phyloP scores from a whole-genome alignment of 2,888 invertebrate species.

The Chironomus tentans region DNA sequence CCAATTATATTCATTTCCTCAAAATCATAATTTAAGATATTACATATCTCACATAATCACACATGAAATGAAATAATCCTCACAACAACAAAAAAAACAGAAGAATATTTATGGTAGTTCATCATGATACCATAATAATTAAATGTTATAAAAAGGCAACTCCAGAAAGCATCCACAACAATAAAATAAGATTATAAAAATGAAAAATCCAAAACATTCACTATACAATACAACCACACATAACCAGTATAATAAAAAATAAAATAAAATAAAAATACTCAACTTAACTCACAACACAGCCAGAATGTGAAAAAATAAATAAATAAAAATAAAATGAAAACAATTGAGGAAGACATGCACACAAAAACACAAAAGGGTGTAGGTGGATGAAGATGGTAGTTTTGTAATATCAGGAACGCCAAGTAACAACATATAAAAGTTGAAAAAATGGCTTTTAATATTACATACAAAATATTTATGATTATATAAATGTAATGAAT shows the following conservation, averaged over 20 bases:
- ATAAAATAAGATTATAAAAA: neutral
- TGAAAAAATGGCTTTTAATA: neutral
- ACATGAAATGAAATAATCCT: no score
- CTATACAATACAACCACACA: slow-evolving; percentile 4
- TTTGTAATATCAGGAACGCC: neutral
- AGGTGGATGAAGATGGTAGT: neutral
- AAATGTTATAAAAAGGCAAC: neutral
- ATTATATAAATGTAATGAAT: neutral
- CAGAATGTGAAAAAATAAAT: neutral
- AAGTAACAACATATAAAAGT: neutral
- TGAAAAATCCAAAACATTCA: neutral
- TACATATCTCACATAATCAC: no score
- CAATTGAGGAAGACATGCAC: neutral
- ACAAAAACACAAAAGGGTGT: neutral
- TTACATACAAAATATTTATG: neutral
- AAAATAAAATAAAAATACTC: no score
- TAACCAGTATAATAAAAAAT: neutral
- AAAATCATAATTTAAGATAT: no score
- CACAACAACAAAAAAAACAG: no score
- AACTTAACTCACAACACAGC: neutral
- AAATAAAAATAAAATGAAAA: neutral
- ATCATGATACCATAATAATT: neutral
- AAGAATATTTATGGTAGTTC: neutral
- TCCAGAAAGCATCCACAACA: neutral
- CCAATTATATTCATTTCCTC: no score